A percentile compares a stretch with the other conserved stretches of the same genome.
These are phyloP conservation scores for Macrosteles quadrilineatus DNA, from an alignment of 1,140 invertebrate species.

Conservation along the genomic window DNA sequence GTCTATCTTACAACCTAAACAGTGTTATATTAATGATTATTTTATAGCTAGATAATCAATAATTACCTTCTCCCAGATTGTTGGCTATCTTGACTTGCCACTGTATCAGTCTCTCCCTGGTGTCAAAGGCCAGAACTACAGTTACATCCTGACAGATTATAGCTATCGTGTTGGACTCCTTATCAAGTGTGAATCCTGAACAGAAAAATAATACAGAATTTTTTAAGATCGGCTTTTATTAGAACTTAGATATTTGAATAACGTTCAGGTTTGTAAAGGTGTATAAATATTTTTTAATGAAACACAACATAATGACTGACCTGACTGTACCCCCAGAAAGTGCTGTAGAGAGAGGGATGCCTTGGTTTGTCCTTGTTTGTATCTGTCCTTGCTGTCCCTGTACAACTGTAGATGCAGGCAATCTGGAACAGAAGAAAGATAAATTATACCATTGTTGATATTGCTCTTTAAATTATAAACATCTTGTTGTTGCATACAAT, in stretches of 20 bases:
- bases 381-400: slow-evolving; percentile 83
- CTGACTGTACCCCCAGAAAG: slow-evolving; percentile 82
- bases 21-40: too few species aligned
- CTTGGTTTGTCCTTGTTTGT: slow-evolving; percentile 85
- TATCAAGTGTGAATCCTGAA: slow-evolving; percentile 82
- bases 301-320: slow-evolving; percentile 45
- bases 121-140: slow-evolving; percentile 85
- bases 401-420: slow-evolving; percentile 87
- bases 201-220: slow-evolving; percentile 32
- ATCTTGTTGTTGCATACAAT: too few species aligned
- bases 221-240: too few species aligned
- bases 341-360: slow-evolving; percentile 81
- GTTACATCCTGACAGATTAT: slow-evolving; percentile 88
- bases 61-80: slow-evolving; percentile 76
- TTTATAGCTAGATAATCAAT: too few species aligned
- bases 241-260: too few species aligned
- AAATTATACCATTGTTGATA: too few species aligned
- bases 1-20: too few species aligned
- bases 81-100: slow-evolving; percentile 84
- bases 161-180: slow-evolving; percentile 88
- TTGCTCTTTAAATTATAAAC: too few species aligned
- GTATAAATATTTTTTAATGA: too few species aligned
- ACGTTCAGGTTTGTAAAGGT: too few species aligned
- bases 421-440: slow-evolving; percentile 70
- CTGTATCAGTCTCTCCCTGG: slow-evolving; percentile 80